Evolutionary conservation across 2,113 vertebrate species (phyloP), one percentile per base, ranked within the genome.

Genomic region (Scalopus aquaticus): DNA sequence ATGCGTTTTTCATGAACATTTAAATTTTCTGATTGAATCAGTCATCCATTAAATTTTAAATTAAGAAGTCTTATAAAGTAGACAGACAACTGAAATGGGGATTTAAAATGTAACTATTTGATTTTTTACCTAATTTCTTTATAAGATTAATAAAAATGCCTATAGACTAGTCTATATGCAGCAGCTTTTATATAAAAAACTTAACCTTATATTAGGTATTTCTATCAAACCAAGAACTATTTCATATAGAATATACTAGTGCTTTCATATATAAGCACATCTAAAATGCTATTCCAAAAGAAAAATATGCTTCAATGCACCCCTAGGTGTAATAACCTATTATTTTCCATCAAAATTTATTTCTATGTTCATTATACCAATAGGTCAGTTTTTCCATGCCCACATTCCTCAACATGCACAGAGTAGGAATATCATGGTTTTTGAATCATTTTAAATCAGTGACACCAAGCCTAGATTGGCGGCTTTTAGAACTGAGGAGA

Each of bases 11-110:
- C 24, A 92, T 92, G 81, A 95, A 88, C 94, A 88, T 65, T 79
- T 90, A n/a, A 83, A 92, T 74, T n/a, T 46, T 92, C 39, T 77
- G 91, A 92, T 91, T 96, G 82, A 93, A 78, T 88, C 81, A 96
- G 49, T 15, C 85, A 97, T 80, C 91, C 78, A 94, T 93, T 97
- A 88, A 64, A 95, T 95, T 97, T 97, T 94, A 91, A 96, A 97
- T 92, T 90, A 96, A 92, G 73, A 54, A 92, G 30, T 6, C 76
- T 69, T 90, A 74, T 67, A 86, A 60, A 86, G 46, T 93, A 93
- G 49, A 95, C 83, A 89, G 69, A 95, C 88, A 91, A 89, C 30
- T 79, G 49, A 85, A 95, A 82, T 56, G 6, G 77, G 78, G 32
- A 90, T 79, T 92, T 32, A n/a, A 39, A 90, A 56, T 56, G 85